Conservation (phyloP, 35 echinoderm and acorn worm genomes). For the Lytechinus variegatus region DNA sequence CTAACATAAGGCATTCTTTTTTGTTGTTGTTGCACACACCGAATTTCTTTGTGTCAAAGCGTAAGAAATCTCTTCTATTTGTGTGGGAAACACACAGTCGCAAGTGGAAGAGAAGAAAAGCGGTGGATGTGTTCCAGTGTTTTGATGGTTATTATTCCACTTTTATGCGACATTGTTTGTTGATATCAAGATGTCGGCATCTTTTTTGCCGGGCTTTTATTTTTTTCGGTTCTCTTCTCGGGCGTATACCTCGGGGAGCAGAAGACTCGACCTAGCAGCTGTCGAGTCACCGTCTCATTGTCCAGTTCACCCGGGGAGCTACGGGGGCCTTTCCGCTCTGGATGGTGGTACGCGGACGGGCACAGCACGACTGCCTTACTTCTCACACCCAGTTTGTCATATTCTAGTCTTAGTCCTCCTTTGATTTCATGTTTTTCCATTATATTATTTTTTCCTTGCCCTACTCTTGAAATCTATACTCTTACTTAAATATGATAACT, state of each 20-base stretch:
- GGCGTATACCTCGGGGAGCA: not conserved
- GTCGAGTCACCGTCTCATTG: not conserved
- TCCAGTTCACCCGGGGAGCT: not conserved
- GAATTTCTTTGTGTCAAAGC: not conserved
- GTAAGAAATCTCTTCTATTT: not conserved
- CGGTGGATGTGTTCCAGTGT: not conserved
- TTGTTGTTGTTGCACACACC: not conserved
- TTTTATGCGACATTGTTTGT: slow-evolving; percentile 2
- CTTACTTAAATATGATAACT: not conserved
- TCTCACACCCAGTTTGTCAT: slow-evolving; percentile 6
- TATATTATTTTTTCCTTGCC: not conserved
- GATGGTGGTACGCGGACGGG: not conserved
- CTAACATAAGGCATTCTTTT: not conserved
- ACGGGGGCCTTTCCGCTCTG: slow-evolving; percentile 23
- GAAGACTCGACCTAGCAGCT: not conserved
- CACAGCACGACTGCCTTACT: slow-evolving; percentile 12
- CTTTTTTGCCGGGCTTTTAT: too few species aligned
- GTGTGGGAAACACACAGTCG: not conserved
- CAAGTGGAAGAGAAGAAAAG: not conserved
- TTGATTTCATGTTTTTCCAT: not conserved
- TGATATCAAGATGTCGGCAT: not conserved
- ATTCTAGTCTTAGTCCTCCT: not conserved
- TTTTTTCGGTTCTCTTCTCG: not conserved
- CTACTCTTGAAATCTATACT: not conserved
- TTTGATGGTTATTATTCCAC: not conserved